Evolutionary conservation across 2,888 invertebrate species (phyloP), one percentile per base, ranked within the genome.

Genomic region (Drosophila merina): DNA sequence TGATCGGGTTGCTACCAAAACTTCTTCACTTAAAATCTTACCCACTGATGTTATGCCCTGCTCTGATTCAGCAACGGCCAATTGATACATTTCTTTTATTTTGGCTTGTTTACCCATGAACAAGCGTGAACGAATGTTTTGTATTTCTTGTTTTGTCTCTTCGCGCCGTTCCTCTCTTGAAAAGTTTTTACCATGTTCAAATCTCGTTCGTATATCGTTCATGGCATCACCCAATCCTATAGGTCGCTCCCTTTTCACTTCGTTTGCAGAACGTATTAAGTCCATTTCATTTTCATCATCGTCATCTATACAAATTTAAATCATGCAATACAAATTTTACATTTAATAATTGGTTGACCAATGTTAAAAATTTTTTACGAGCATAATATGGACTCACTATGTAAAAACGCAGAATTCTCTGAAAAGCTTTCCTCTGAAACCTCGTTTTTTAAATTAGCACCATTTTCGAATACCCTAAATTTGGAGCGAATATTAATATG

Each of bases 31-130:
- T 2, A 91, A 89, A 14, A 90, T 93, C 81, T 93, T 94, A 6
- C 93, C 93, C 0, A 93, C 88, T 45, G 94, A 93, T 0, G 93
- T 93, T 8, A 93, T 79, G 92, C 93, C 92, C 85, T 94, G 94
- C 90, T 96, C 96, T 67, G 95, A 96, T 83, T 96, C 96, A 79
- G 95, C 94, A 0, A 97, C 96, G 0, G 97, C 97, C 88, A 97
- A 97, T 88, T 97, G 97, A 90, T 97, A 97, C 93, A 96, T 95
- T 89, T 97, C 97, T 90, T 97, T 97, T 92, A 97, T 96, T 88
- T 96, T 96, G 0, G 95, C 96, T 92, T 97, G 97, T 90, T 97
- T 97, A 9, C 97, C 97, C 96, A 96, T 94, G 88, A 97, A 97
- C 25, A 97, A 92, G 50, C 96, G 93, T 84, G 96, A 96, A 58